Conservation (phyloP, 1,140 invertebrate genomes). For the Solenopsis invicta region DNA sequence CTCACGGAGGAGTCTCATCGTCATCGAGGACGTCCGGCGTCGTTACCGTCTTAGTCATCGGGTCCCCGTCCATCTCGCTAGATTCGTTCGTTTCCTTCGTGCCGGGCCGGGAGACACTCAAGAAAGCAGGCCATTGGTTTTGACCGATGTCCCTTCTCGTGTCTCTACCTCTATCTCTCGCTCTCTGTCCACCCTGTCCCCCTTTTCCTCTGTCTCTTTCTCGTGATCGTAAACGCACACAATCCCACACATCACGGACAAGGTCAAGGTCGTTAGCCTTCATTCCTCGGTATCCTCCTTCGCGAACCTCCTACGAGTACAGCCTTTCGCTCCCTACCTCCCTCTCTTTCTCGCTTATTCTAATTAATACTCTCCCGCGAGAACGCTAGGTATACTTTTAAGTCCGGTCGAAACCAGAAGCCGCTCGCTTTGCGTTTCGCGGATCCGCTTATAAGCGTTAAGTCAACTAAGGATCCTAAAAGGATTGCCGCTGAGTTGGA, state of each 20-base stretch:
- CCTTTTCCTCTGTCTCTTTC: slow-evolving; percentile 30
- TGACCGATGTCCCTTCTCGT: slow-evolving; percentile 75
- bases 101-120: background rate
- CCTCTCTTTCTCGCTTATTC: slow-evolving; percentile 16
- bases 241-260: slow-evolving; percentile 72
- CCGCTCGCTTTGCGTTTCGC: background rate
- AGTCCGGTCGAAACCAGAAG: background rate
- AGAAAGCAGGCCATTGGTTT: slow-evolving; percentile 76
- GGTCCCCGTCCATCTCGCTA: slow-evolving; percentile 27
- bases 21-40: slow-evolving; percentile 38
- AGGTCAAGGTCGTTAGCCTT: slow-evolving; percentile 83
- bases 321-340: slow-evolving; percentile 34
- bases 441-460: background rate
- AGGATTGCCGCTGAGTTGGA: background rate
- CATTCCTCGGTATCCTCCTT: slow-evolving; percentile 73
- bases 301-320: slow-evolving; percentile 45
- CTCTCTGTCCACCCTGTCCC: slow-evolving; percentile 9
- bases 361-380: slow-evolving; percentile 3
- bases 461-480: slow-evolving; percentile 9
- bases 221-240: slow-evolving; percentile 42
- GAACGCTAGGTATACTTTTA: background rate
- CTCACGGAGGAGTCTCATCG: background rate
- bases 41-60: slow-evolving; percentile 37
- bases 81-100: slow-evolving; percentile 33
- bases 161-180: slow-evolving; percentile 28